A percentile compares a stretch with the other conserved stretches of the same genome.
These are phyloP conservation scores for Lophochroa leadbeateri DNA, from an alignment of 2,113 vertebrate species.

Conservation along the genomic window DNA sequence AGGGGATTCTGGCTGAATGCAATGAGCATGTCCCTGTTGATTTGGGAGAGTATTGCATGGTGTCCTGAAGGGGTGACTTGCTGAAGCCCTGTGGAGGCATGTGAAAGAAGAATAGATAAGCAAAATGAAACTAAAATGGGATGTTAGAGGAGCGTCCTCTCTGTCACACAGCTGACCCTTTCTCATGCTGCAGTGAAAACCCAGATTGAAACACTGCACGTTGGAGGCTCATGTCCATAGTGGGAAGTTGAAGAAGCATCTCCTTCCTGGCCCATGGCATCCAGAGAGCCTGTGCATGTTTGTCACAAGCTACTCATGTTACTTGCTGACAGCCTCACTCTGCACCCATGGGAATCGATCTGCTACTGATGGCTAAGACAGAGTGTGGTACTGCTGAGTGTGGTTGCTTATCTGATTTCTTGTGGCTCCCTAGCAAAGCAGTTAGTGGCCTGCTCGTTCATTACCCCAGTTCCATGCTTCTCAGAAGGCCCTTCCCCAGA, in stretches of 20 bases:
- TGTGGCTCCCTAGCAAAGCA: neutral
- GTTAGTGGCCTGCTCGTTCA: neutral
- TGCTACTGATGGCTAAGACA: neutral
- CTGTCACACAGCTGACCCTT: neutral
- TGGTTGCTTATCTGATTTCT: neutral
- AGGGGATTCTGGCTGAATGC: neutral
- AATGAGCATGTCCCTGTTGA: rapidly evolving
- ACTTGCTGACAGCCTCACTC: neutral
- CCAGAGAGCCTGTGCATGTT: neutral
- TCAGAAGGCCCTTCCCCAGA: rapidly evolving
- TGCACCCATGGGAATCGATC: neutral
- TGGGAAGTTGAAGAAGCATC: neutral
- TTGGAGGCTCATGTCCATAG: neutral
- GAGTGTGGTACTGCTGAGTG: neutral
- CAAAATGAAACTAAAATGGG: neutral
- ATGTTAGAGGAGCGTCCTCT: neutral
- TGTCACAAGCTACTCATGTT: neutral
- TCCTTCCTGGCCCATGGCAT: neutral
- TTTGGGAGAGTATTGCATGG: neutral
- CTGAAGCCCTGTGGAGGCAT: neutral
- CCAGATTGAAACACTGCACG: too few relatives aligned
- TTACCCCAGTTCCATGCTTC: neutral
- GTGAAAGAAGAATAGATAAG: neutral
- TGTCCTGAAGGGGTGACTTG: neutral
- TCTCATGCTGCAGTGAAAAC: neutral